A percentile compares a stretch with the other conserved stretches of the same genome.
phyloP scores from a whole-genome alignment of 2,113 vertebrate species.

The Chroicocephalus ridibundus region DNA sequence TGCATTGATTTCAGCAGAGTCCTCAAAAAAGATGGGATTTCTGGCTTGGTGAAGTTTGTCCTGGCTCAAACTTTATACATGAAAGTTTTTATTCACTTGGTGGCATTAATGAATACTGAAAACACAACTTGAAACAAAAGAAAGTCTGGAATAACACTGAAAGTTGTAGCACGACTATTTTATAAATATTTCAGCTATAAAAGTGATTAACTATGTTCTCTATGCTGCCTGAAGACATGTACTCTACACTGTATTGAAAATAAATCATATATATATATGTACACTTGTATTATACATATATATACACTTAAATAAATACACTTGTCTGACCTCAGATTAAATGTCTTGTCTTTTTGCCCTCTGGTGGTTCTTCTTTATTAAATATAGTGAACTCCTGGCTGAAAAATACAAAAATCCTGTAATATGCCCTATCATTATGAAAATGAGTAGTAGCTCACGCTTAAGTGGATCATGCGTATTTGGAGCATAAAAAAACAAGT shows the following conservation, averaged over 20 bases:
- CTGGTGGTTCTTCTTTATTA: not conserved
- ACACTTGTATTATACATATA: not conserved
- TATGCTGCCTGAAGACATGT: not conserved
- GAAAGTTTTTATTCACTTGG: not conserved
- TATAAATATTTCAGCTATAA: not conserved
- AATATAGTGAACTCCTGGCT: not conserved
- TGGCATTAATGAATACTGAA: not conserved
- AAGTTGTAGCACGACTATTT: not conserved
- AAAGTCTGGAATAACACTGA: not conserved
- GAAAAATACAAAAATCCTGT: not conserved
- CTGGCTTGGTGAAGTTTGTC: not conserved
- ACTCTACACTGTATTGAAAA: not conserved
- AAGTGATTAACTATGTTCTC: not conserved
- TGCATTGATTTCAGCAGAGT: not conserved
- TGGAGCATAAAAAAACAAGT: not conserved
- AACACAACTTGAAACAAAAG: not conserved
- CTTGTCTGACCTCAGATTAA: not conserved
- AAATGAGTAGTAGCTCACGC: not conserved
- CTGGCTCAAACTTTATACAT: not conserved
- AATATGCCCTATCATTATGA: not conserved
- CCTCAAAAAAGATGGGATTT: not conserved
- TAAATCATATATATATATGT: not conserved
- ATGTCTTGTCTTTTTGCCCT: not conserved
- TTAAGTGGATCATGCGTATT: not conserved
- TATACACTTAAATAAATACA: constrained; percentile 9